Base-by-base conservation (phyloP, 2,888 invertebrate genomes). In the Rapana venosa region DNA sequence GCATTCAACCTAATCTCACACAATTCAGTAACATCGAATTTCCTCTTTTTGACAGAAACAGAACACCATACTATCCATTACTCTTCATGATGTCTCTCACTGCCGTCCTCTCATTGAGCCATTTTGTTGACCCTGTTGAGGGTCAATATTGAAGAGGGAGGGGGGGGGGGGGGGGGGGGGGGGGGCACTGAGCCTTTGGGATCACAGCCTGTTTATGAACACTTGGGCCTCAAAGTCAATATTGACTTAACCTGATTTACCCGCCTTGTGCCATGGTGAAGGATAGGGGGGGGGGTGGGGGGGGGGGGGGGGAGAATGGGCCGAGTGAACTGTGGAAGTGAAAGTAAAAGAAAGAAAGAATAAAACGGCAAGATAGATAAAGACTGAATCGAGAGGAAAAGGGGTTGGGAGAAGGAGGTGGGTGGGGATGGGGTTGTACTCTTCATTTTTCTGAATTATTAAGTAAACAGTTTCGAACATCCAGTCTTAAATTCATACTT, bases 241-340 rank as follows among this genome's bases (percentile, higher is more conserved):
- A 77, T 77, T 77, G 32, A 77, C 77, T 17, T 77, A 77, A 30
- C 77, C 77, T 77, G 77, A 77, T 77, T 77, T 77, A 77, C 77
- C 77, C 32, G 32, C 30, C 32, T 30, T 20, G 15, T 32, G 15
- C 13, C 1, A 74, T 22, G 32, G 17, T 5, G 74, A n/a, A n/a
- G n/a, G 74, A 74, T n/a, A 74, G n/a, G 30, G 66, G 66, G 17
- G 66, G 17, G 66, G 66, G 26, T 1, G 66, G 66, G 26, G 26
- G 26, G 17, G 66, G 66, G 4, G 66, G 17, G 13, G 26, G 17
- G 66, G 20, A 6, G 66, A 1, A 66, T 22, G 17, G n/a, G n/a
- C 74, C 0, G 30, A 74, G 30, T 4, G 30, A n/a, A 74, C 0
- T 8, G 74, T 13, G 15, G 26, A 11, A n/a, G 74, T n/a, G 74